phyloP scores from a whole-genome alignment of 2,113 vertebrate species.

The Pseudonaja textilis region DNA sequence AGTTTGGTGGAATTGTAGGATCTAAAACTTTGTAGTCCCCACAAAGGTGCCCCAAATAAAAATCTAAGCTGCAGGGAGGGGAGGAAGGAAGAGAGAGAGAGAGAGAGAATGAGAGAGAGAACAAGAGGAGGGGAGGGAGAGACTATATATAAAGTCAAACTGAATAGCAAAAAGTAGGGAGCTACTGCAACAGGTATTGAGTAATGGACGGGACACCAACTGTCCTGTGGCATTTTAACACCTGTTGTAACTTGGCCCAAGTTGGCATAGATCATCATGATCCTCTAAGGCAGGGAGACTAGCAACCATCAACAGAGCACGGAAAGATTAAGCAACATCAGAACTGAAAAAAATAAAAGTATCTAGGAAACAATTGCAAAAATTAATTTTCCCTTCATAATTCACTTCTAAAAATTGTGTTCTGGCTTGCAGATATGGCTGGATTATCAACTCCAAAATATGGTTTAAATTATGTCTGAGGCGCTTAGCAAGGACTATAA shows the following conservation, averaged over 20 bases:
- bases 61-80: background rate
- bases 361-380: background rate
- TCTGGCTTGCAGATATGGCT: background rate
- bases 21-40: background rate
- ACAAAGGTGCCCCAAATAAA: background rate
- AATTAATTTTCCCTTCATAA: background rate
- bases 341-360: background rate
- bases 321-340: background rate
- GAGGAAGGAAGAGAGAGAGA: slow-evolving; percentile 2
- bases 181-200: slow-evolving; percentile 39
- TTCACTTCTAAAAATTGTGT: background rate
- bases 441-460: background rate
- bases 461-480: background rate
- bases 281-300: background rate
- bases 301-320: background rate
- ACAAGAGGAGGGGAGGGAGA: background rate
- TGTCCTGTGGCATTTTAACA: slow-evolving; percentile 56
- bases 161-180: background rate
- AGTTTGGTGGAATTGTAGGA: fast-evolving
- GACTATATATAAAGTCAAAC: slow-evolving; percentile 39
- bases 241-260: slow-evolving; percentile 16
- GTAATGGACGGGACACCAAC: background rate
- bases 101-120: background rate
- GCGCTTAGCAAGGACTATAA: background rate
- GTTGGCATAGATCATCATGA: background rate